These are phyloP conservation scores for Teleopsis dalmanni DNA, from an alignment of 1,140 invertebrate genomes.

Conservation along the genomic window DNA sequence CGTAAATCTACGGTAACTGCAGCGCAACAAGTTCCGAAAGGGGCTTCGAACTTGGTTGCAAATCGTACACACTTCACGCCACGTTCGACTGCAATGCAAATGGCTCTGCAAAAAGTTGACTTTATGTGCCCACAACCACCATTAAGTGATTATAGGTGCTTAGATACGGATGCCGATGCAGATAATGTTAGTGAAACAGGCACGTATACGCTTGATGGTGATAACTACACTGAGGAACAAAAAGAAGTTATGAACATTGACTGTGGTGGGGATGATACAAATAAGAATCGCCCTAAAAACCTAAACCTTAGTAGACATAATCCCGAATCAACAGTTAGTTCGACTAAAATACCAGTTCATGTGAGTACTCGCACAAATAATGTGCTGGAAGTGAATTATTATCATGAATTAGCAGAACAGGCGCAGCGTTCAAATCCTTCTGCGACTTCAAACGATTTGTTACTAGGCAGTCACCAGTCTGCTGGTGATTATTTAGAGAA, in stretches of 20 bases:
- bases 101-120: conserved; percentile 37
- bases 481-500: conserved; percentile 52
- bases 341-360: conserved; percentile 3
- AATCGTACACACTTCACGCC: conserved; percentile 39
- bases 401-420: conserved; percentile 44
- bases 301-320: conserved; percentile 1
- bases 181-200: conserved; percentile 66
- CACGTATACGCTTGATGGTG: conserved; percentile 80
- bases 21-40: conserved; percentile 22
- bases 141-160: conserved; percentile 24
- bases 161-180: conserved; percentile 14
- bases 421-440: conserved; percentile 18
- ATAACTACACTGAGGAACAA: conserved; percentile 75
- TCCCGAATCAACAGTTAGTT: background rate
- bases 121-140: conserved; percentile 38
- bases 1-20: conserved; percentile 12
- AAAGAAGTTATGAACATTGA: conserved; percentile 82
- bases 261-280: conserved; percentile 43
- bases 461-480: conserved; percentile 12
- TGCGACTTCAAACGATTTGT: conserved; percentile 8
- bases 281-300: conserved; percentile 7
- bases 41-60: conserved; percentile 26
- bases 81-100: conserved; percentile 37
- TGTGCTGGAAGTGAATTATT: conserved; percentile 54
- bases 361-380: conserved; percentile 42